Conservation (phyloP, 1,140 invertebrate genomes). For the Drosophila sp. region DNA sequence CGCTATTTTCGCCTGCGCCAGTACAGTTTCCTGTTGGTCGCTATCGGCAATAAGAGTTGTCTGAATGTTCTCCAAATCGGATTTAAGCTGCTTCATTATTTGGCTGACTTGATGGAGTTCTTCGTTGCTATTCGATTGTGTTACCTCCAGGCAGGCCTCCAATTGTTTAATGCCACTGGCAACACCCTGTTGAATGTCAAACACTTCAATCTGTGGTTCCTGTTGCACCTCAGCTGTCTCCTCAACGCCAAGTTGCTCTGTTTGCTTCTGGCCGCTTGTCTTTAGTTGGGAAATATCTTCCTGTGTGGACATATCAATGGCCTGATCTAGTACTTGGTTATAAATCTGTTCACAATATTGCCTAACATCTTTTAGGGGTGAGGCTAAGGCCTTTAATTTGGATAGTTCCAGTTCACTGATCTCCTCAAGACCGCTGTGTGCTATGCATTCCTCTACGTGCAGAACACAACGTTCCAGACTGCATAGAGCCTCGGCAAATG, state of each 20-base stretch:
- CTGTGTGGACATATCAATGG: conserved; percentile 65
- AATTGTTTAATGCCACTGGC: conserved; percentile 74
- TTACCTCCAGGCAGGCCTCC: conserved; percentile 60
- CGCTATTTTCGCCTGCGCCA: conserved; percentile 67
- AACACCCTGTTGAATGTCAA: conserved; percentile 69
- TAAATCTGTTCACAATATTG: conserved; percentile 69
- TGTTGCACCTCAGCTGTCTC: conserved; percentile 25
- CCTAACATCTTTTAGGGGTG: conserved; percentile 62
- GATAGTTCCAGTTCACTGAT: conserved; percentile 62
- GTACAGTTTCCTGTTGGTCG: conserved; percentile 56
- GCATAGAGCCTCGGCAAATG: conserved; percentile 72
- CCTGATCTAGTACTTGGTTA: conserved; percentile 61
- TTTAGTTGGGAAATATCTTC: conserved; percentile 72
- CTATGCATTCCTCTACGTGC: conserved; percentile 71
- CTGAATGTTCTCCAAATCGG: conserved; percentile 66
- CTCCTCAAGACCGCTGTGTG: conserved; percentile 56
- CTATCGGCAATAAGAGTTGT: conserved; percentile 42
- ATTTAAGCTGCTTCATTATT: conserved; percentile 70
- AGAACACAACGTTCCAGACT: conserved; percentile 70
- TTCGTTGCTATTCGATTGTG: conserved; percentile 36
- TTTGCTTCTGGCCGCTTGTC: conserved; percentile 78
- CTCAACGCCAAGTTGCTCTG: conserved; percentile 80
- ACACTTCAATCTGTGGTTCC: conserved; percentile 40
- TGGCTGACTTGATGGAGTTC: conserved; percentile 60
- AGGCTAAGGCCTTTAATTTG: conserved; percentile 58